Evolutionary conservation across 2,888 invertebrate genomes (phyloP).

Genomic region (Vanessa cardui): DNA sequence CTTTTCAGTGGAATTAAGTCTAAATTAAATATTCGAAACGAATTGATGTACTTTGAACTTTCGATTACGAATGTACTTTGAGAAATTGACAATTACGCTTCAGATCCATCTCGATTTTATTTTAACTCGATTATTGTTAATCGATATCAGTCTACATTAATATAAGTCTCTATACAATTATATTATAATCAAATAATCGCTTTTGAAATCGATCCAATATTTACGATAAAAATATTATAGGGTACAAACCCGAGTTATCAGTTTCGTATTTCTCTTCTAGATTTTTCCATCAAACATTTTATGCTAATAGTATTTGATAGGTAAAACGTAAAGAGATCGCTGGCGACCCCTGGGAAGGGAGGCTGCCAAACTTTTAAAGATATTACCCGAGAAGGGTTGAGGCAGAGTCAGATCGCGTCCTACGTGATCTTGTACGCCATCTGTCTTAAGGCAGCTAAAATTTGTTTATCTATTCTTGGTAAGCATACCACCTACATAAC

Average conservation of each 20-base stretch:
- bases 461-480: slow-evolving; percentile 63
- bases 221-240: background rate
- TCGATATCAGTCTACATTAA: background rate
- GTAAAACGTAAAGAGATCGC: slow-evolving; percentile 70
- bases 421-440: slow-evolving; percentile 75
- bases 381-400: slow-evolving; percentile 81
- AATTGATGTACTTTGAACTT: slow-evolving; percentile 65
- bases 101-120: background rate
- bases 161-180: no score
- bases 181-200: no score
- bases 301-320: slow-evolving; percentile 70
- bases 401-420: slow-evolving; percentile 59
- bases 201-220: background rate
- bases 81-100: slow-evolving; percentile 6
- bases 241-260: background rate
- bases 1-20: slow-evolving; percentile 76
- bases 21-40: slow-evolving; percentile 71
- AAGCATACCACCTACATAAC: background rate
- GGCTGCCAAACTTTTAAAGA: slow-evolving; percentile 79
- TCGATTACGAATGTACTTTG: slow-evolving; percentile 26
- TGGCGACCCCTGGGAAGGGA: slow-evolving; percentile 53
- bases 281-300: slow-evolving; percentile 38
- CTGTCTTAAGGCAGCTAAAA: slow-evolving; percentile 73
- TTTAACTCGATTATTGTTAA: background rate
- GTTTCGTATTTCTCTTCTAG: slow-evolving; percentile 22